These are phyloP conservation scores for Burhinus oedicnemus DNA, from an alignment of 2,113 vertebrate species.

Conservation along the genomic window DNA sequence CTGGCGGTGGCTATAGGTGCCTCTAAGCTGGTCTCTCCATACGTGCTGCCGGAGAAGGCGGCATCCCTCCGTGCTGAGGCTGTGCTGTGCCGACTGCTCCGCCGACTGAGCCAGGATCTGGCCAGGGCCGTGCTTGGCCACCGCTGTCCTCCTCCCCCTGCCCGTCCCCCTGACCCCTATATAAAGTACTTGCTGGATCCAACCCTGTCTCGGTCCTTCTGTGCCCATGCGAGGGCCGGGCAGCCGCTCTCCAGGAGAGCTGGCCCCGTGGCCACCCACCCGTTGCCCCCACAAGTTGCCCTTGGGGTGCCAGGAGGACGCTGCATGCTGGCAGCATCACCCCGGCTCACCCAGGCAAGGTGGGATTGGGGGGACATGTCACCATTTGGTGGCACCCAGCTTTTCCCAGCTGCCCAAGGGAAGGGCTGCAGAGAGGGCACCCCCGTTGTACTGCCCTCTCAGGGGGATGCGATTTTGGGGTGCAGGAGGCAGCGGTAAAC, in stretches of 20 bases:
- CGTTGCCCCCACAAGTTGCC: not conserved
- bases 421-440: not conserved
- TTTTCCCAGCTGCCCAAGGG: not conserved
- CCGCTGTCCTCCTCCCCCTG: not conserved
- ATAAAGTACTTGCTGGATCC: constrained; percentile 48
- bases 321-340: not conserved
- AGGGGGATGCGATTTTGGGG: not conserved
- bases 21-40: constrained; percentile 30
- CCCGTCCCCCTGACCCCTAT: not conserved
- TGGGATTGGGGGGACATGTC: no score
- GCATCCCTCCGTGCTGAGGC: not conserved
- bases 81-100: constrained; percentile 19
- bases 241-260: not conserved
- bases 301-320: not conserved
- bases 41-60: not conserved
- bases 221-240: not conserved
- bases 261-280: not conserved
- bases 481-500: not conserved
- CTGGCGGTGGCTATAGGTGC: fast-evolving
- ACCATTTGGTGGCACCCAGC: not conserved
- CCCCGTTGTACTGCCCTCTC: fast-evolving
- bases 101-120: constrained; percentile 1
- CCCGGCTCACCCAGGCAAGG: not conserved
- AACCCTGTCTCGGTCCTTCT: constrained; percentile 35
- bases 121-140: not conserved